Base-by-base conservation (phyloP, 2,113 vertebrate species). In the Pristiophorus japonicus region DNA sequence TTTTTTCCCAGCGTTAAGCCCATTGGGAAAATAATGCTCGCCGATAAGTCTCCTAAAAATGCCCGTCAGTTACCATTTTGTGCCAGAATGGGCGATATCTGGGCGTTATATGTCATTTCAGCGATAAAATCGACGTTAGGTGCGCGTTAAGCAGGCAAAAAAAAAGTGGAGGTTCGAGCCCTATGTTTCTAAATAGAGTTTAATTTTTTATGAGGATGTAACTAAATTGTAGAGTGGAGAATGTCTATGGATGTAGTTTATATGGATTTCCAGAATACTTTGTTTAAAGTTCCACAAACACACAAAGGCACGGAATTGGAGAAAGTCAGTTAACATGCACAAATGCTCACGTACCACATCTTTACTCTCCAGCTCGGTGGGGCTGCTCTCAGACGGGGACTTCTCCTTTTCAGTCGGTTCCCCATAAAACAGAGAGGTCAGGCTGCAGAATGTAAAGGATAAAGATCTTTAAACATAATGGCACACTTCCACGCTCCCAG, bases 321-420 rank as follows among this genome's bases (percentile, higher is more conserved):
- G 78, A 4, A 16, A 42, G 5, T 0, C 12, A 14, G 11, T 62
- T 8, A 10, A 59, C 27, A 34, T 59, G 59, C 22, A 92, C 75
- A 88, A 27, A 3, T 27, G 45, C 0, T 2, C 47, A 97, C 98
- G 98, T 96, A 99, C 99, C 98, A 98, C 97, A 70, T 99, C 99
- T 97, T 98, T 99, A 96, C 97, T 98, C 66, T 99, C 98, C 0
- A 97, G 97, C 88, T 99, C 99, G 65, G 98, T 97, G 8, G 98
- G 98, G 95, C 98, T 99, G 96, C 97, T 97, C 96, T 99, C 99
- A 0, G 98, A 99, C 0, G 99, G 99, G 2, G 99, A 99, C 27
- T 99, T 99, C 97, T 99, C 98, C 96, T 99, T 99, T 97, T 99
- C 99, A 0, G 98, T 99, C 73, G 98, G 98, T 96, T 99, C 99